A percentile compares a stretch with the other conserved stretches of the same genome.
phyloP scores from a whole-genome alignment of 1,140 invertebrate species.

The Euwallacea fornicatus region DNA sequence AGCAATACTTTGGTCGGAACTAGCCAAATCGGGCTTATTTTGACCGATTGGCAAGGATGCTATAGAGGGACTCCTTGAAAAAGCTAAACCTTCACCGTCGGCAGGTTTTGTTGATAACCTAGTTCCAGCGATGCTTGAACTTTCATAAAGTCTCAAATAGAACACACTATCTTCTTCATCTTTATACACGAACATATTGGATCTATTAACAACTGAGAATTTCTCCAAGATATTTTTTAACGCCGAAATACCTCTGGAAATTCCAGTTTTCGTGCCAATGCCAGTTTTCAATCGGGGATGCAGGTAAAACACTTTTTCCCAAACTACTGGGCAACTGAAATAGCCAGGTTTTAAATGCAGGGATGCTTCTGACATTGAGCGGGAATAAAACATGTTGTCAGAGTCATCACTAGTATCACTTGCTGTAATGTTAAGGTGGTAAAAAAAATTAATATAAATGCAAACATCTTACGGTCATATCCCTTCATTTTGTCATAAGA shows the following conservation, averaged over 20 bases:
- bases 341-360: conserved; percentile 64
- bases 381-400: conserved; percentile 38
- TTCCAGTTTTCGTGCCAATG: conserved; percentile 61
- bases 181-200: conserved; percentile 81
- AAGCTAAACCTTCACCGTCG: conserved; percentile 51
- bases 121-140: conserved; percentile 40
- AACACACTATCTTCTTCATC: conserved; percentile 71
- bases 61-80: conserved; percentile 57
- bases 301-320: conserved; percentile 70
- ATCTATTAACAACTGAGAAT: conserved; percentile 74
- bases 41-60: conserved; percentile 52
- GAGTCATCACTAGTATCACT: conserved; percentile 45
- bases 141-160: conserved; percentile 62
- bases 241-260: conserved; percentile 66
- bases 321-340: conserved; percentile 74
- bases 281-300: conserved; percentile 74
- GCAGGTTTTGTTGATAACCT: conserved; percentile 39
- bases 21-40: conserved; percentile 43
- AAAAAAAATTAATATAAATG: background rate
- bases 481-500: conserved; percentile 45
- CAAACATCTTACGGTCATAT: conserved; percentile 46
- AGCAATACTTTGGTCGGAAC: conserved; percentile 48
- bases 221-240: conserved; percentile 69
- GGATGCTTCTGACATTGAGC: conserved; percentile 55
- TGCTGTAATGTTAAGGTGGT: background rate